phyloP scores from a whole-genome alignment of 2,888 invertebrate species.

The Drosophila neutralis region DNA sequence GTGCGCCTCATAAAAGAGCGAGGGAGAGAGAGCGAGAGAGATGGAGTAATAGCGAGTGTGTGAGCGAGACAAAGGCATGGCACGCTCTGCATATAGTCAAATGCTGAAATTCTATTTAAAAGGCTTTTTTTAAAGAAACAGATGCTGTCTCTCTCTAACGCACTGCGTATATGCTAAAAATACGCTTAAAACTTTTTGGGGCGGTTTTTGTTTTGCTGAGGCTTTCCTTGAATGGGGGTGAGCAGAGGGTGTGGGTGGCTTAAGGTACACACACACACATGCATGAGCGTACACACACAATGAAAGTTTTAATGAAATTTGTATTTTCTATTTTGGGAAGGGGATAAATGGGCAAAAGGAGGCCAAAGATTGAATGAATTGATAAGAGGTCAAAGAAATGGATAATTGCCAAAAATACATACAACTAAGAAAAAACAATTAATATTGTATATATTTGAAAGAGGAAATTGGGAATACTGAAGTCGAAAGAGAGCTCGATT shows the following conservation, averaged over 20 bases:
- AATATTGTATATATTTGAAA: neutral
- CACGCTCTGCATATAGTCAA: conserved; percentile 72
- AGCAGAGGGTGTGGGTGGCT: neutral
- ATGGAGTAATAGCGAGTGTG: conserved; percentile 12
- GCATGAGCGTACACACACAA: conserved; percentile 30
- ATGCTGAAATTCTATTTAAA: conserved; percentile 41
- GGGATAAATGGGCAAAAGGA: conserved; percentile 5
- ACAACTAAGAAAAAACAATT: neutral
- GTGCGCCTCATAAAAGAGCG: neutral
- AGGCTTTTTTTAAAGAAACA: conserved; percentile 1
- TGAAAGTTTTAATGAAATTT: conserved; percentile 34
- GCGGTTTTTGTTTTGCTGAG: conserved; percentile 36
- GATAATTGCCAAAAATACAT: neutral
- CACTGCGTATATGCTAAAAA: conserved; percentile 24
- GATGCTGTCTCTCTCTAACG: conserved; percentile 36
- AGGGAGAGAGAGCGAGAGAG: conserved; percentile 16
- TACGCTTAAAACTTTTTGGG: conserved; percentile 26
- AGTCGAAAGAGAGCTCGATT: neutral
- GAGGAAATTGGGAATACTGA: neutral
- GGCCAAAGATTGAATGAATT: neutral
- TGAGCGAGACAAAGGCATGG: conserved; percentile 18
- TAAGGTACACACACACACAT: conserved; percentile 5
- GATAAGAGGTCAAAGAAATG: conserved; percentile 28
- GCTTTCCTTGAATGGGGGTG: conserved; percentile 8
- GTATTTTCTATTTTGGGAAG: neutral